Percentiles rank a stretch among this genome's conserved stretches.
Evolutionary conservation across 2,888 invertebrate species (phyloP).

Genomic region (Rhodophaea formosa): DNA sequence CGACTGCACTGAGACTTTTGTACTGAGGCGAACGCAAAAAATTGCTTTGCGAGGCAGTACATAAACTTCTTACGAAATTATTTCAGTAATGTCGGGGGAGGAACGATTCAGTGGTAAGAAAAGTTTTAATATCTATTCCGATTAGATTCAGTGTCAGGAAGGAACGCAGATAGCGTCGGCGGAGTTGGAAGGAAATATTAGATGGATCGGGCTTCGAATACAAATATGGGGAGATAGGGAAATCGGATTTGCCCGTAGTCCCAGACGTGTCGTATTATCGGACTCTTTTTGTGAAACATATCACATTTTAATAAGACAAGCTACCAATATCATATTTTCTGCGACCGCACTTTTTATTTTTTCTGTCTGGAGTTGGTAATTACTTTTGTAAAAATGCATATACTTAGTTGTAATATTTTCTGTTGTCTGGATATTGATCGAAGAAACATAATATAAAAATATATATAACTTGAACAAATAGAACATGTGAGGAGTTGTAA

Average conservation of each 20-base stretch:
- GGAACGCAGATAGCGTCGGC: constrained; percentile 74
- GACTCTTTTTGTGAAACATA: constrained; percentile 69
- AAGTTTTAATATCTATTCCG: constrained; percentile 82
- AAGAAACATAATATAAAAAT: too few species aligned
- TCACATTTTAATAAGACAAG: constrained; percentile 65
- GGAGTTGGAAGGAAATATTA: constrained; percentile 79
- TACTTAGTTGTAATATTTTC: too few species aligned
- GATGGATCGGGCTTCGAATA: constrained; percentile 78
- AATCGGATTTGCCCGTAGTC: constrained; percentile 76
- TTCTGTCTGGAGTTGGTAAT: background rate
- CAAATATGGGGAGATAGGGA: constrained; percentile 79
- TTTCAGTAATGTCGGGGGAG: constrained; percentile 48
- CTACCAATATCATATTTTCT: constrained; percentile 35
- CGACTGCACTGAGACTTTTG: constrained; percentile 13
- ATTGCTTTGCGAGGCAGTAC: constrained; percentile 1
- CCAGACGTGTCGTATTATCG: constrained; percentile 76
- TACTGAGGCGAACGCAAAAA: constrained; percentile 9
- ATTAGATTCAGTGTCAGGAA: constrained; percentile 81
- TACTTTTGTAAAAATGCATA: too few species aligned
- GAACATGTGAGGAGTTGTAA: too few species aligned
- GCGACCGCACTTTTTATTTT: constrained; percentile 31
- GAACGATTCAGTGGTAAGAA: constrained; percentile 64
- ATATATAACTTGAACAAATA: too few species aligned
- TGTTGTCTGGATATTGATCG: too few species aligned
- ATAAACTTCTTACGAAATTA: constrained; percentile 37